Base-by-base conservation (phyloP, 1,140 invertebrate genomes). In the Conopomorpha cramerella region DNA sequence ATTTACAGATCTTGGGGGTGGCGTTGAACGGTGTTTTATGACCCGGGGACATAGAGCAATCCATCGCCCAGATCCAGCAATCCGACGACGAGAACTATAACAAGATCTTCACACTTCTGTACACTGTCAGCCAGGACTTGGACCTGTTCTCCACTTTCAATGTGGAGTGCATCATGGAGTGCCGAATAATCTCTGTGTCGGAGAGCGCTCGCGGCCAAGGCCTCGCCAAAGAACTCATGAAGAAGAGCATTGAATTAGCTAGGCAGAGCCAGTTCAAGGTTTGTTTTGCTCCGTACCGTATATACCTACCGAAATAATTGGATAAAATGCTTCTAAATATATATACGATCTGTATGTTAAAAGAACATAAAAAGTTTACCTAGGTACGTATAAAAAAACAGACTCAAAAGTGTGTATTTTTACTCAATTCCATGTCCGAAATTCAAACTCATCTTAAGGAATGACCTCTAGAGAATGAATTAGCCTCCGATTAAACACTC, bases 181-280 rank as follows among this genome's bases (percentile, higher is more conserved):
- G 87, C 44, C 79, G 89, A 30, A 91, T 92, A 41, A 82, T 92
- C 7, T 89, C 87, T 16, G 88, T 91, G 3, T 85, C 88, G 38
- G 77, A 82, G 14, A 61, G 74, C 28, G 88, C 82, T 40, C 79
- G 90, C 6, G 89, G 89, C 0, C 78, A 70, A 45, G 89, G 89
- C 8, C 70, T 91, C 27, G 88, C 87, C 1, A 85, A 85, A 41
- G 78, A 86, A 43, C 73, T 92, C 6, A 82, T 91, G 55, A 66
- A 67, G 4, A 79, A 81, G 12, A 86, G 86, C 49, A 79, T 87
- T 36, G 72, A 82, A 12, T 63, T 84, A n/a, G 89, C 88, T 0
- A 81, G 65, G 45, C 77, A 85, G 39, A 65, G 80, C 38, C 83
- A 82, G 16, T 91, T 88, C 49, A 87, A 86, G 77, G 88, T 89